Evolutionary conservation across 2,113 vertebrate genomes (phyloP).

Genomic region (Nanorana parkeri): DNA sequence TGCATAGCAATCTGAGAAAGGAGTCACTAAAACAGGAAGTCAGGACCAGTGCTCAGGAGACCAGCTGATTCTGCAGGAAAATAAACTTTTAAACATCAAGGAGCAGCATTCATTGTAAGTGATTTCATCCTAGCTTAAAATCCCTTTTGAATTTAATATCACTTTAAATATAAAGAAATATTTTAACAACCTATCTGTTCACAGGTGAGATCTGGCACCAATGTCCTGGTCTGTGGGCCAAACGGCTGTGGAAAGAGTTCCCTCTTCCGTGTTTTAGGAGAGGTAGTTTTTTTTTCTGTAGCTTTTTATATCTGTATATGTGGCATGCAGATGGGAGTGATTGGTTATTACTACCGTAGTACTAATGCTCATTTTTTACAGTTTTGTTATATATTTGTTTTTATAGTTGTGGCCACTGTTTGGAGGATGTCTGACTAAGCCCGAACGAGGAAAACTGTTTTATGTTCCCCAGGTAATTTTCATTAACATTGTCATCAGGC

Average conservation of each 20-base stretch:
- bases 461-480: constrained; percentile 93
- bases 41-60: no score
- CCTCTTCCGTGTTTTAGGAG: constrained; percentile 93
- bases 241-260: constrained; percentile 98
- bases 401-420: constrained; percentile 94
- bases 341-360: no score
- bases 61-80: no score
- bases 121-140: no score
- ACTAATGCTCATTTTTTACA: neutral
- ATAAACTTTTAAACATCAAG: no score
- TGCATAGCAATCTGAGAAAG: no score
- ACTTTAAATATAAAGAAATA: no score
- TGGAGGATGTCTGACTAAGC: constrained; percentile 93
- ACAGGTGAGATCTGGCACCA: constrained; percentile 91
- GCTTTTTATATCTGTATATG: neutral
- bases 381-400: neutral
- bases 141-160: no score
- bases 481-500: neutral
- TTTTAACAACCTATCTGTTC: constrained; percentile 36
- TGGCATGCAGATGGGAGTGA: no score
- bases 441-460: constrained; percentile 94
- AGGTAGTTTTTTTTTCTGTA: constrained; percentile 73
- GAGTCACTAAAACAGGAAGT: no score
- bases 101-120: no score
- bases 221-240: constrained; percentile 97